phyloP scores from a whole-genome alignment of 92 coral and sea anemone species.

The Isaurus tuberculatus region DNA sequence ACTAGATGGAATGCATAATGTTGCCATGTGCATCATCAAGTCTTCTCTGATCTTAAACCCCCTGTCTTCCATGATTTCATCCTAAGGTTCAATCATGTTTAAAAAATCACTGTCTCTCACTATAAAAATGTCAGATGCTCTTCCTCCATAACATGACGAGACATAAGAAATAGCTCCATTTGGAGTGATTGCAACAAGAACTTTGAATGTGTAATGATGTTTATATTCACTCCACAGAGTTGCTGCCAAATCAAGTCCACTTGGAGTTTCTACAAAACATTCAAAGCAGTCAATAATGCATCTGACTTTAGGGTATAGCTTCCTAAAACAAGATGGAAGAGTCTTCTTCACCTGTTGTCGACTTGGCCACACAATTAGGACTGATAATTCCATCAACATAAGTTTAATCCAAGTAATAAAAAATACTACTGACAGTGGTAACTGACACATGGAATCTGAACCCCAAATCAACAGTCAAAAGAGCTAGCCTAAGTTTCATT shows the following conservation, averaged over 20 bases:
- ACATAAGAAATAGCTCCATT: slow-evolving; percentile 45
- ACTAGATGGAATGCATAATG: too few relatives aligned
- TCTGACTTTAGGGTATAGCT: slow-evolving; percentile 57
- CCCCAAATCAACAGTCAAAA: too few relatives aligned
- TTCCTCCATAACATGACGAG: slow-evolving; percentile 32
- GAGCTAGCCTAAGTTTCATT: slow-evolving; percentile 29
- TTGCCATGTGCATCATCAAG: too few relatives aligned
- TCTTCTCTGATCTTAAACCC: neutral
- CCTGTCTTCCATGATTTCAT: neutral
- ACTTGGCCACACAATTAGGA: slow-evolving; percentile 63
- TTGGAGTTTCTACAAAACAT: slow-evolving; percentile 64
- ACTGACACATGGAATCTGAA: slow-evolving; percentile 50
- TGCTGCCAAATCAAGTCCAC: slow-evolving; percentile 68
- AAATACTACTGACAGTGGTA: slow-evolving; percentile 47
- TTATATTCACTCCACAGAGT: neutral
- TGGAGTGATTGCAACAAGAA: slow-evolving; percentile 37
- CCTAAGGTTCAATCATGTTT: neutral
- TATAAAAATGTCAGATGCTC: slow-evolving; percentile 8
- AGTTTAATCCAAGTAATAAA: slow-evolving; percentile 28
- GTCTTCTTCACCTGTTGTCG: slow-evolving; percentile 55
- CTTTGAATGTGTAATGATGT: slow-evolving; percentile 27
- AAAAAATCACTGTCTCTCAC: neutral
- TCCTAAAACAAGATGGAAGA: slow-evolving; percentile 54
- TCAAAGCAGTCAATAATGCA: slow-evolving; percentile 68
- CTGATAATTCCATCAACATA: slow-evolving; percentile 44